A percentile compares a stretch with the other conserved stretches of the same genome.
These are phyloP conservation scores for Theonella swinhoei DNA, from an alignment of 37 sponge, comb jelly and placozoan genomes.

Conservation along the genomic window DNA sequence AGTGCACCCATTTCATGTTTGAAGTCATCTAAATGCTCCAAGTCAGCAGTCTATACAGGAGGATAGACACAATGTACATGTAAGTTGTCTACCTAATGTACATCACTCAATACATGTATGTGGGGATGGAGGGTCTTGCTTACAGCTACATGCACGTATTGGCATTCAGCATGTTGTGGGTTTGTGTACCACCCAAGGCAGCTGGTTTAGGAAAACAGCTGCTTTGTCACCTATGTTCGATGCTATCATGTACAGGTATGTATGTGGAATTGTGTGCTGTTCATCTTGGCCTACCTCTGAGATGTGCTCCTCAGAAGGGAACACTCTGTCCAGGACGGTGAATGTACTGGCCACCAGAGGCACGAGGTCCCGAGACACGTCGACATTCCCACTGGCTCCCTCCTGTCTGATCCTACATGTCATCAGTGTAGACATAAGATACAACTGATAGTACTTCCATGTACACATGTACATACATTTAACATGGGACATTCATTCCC, in stretches of 20 bases:
- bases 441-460: neutral
- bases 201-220: too few species aligned
- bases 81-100: too few species aligned
- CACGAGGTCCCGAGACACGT: slow-evolving; percentile 38
- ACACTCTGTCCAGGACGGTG: slow-evolving; percentile 49
- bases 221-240: too few species aligned
- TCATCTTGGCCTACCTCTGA: too few species aligned
- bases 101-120: too few species aligned
- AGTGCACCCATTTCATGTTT: slow-evolving; percentile 48
- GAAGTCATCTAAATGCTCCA: slow-evolving; percentile 50
- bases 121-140: too few species aligned
- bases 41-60: slow-evolving; percentile 47
- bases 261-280: too few species aligned
- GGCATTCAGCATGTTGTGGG: too few species aligned
- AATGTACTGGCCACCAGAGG: slow-evolving; percentile 19
- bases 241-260: neutral
- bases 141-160: too few species aligned
- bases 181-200: too few species aligned
- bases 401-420: slow-evolving; percentile 48
- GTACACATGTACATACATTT: neutral
- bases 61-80: too few species aligned
- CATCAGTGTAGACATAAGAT: neutral
- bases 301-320: slow-evolving; percentile 36
- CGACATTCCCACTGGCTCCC: slow-evolving; percentile 32
- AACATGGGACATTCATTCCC: neutral